phyloP scores from a whole-genome alignment of 64 coral and sea anemone species.

The Porites lutea region DNA sequence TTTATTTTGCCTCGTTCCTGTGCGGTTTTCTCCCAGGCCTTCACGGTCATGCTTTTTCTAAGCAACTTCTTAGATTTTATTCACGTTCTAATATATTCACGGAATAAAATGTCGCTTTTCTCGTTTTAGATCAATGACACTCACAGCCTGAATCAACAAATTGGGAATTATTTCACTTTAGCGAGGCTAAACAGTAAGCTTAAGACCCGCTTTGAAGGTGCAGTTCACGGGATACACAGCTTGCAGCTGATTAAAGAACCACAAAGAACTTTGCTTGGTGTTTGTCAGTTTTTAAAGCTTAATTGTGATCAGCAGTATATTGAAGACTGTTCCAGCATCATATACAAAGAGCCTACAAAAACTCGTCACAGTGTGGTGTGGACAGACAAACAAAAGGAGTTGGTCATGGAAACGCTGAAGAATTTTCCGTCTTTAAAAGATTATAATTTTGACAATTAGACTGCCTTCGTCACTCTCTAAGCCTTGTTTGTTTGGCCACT shows the following conservation, averaged over 20 bases:
- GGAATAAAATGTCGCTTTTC: neutral
- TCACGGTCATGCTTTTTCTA: too few relatives aligned
- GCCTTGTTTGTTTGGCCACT: too few relatives aligned
- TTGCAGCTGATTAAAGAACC: constrained; percentile 68
- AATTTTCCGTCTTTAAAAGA: constrained; percentile 56
- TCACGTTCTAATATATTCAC: neutral
- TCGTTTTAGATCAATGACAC: constrained; percentile 54
- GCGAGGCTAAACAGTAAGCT: constrained; percentile 58
- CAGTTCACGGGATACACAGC: constrained; percentile 69
- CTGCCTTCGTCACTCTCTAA: too few relatives aligned
- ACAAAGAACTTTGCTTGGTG: constrained; percentile 5
- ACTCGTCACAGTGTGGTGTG: constrained; percentile 71
- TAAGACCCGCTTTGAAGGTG: neutral
- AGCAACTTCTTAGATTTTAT: too few relatives aligned
- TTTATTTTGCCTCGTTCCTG: too few relatives aligned
- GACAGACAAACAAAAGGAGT: constrained; percentile 48
- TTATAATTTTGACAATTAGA: constrained; percentile 57
- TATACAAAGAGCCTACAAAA: constrained; percentile 61
- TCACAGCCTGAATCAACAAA: constrained; percentile 28
- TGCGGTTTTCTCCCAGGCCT: too few relatives aligned
- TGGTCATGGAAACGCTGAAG: constrained; percentile 54
- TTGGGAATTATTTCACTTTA: constrained; percentile 49
- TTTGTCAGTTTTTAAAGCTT: constrained; percentile 79
- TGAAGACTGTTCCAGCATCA: constrained; percentile 76
- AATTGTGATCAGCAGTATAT: constrained; percentile 69